Conservation (phyloP, 2,797 vertebrate species). For the Eulemur coronatus region DNA sequence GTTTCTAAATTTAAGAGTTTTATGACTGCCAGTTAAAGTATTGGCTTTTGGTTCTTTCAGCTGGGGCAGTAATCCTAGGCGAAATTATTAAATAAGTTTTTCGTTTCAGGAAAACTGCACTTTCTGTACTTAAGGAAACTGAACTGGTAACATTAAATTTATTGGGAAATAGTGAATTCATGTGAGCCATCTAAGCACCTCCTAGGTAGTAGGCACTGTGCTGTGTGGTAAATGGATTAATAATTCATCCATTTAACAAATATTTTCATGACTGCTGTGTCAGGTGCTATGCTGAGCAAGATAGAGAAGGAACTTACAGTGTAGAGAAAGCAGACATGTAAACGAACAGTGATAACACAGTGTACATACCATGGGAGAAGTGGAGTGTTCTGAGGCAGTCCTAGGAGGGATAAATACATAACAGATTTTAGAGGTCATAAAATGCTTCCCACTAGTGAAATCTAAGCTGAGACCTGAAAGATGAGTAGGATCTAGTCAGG, state of each 20-base stretch:
- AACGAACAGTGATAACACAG: background rate
- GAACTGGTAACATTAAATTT: background rate
- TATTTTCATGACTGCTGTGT: background rate
- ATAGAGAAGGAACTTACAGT: background rate
- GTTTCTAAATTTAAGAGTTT: background rate
- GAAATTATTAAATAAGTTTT: background rate
- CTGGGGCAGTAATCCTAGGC: background rate
- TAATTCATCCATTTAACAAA: background rate
- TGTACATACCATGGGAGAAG: background rate
- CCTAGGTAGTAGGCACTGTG: background rate
- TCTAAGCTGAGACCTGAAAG: background rate
- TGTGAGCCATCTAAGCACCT: background rate
- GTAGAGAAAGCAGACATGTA: background rate
- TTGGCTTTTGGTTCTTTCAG: background rate
- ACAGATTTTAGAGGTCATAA: too few species aligned
- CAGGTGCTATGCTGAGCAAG: background rate
- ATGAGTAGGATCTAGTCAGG: background rate
- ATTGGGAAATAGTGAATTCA: background rate
- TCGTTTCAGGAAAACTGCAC: background rate
- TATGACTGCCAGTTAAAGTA: background rate
- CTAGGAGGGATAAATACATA: fast-evolving
- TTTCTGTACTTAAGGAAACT: background rate
- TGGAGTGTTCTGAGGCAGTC: background rate
- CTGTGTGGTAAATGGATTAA: background rate
- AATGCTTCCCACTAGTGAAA: background rate